Percentiles rank a stretch among this genome's conserved stretches.
These are phyloP conservation scores for Baryphthengus martii DNA, from an alignment of 2,113 vertebrate species.

Conservation along the genomic window DNA sequence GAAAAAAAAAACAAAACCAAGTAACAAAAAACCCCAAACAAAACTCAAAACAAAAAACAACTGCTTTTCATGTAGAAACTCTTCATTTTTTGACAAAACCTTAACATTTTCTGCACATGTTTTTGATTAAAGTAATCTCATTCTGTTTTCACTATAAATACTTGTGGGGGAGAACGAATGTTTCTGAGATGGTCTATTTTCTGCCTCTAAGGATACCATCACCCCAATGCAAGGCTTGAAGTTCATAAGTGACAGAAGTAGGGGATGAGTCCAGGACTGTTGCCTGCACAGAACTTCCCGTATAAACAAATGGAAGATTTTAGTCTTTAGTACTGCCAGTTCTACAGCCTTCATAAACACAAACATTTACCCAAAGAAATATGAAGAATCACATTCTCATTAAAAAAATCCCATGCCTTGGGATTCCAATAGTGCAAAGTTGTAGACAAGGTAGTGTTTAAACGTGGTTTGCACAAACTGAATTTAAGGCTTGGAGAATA, in stretches of 20 bases:
- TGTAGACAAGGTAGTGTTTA: slow-evolving; percentile 5
- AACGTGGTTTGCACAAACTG: slow-evolving; percentile 12
- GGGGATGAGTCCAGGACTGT: not conserved
- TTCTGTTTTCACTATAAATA: slow-evolving; percentile 45
- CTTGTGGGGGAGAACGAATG: not conserved
- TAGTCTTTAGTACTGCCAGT: slow-evolving; percentile 14
- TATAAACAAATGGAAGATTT: slow-evolving; percentile 18
- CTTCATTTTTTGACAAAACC: not conserved
- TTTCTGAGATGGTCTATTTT: slow-evolving; percentile 31
- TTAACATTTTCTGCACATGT: not conserved
- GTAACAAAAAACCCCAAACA: too few relatives aligned
- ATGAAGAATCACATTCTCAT: not conserved
- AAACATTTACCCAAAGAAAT: slow-evolving; percentile 34
- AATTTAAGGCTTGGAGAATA: slow-evolving; percentile 27
- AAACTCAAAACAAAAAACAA: not conserved
- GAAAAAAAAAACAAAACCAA: not conserved
- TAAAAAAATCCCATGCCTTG: not conserved
- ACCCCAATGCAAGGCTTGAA: not conserved
- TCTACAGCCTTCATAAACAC: slow-evolving; percentile 34
- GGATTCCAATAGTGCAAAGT: not conserved
- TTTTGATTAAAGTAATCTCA: slow-evolving; percentile 47
- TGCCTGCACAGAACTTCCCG: not conserved
- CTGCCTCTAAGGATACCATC: not conserved
- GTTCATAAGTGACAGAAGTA: not conserved
- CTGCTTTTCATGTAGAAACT: not conserved